Percentiles rank a stretch among this genome's conserved stretches.
phyloP scores from a whole-genome alignment of 1,140 invertebrate genomes.

The Dendrolimus kikuchii region DNA sequence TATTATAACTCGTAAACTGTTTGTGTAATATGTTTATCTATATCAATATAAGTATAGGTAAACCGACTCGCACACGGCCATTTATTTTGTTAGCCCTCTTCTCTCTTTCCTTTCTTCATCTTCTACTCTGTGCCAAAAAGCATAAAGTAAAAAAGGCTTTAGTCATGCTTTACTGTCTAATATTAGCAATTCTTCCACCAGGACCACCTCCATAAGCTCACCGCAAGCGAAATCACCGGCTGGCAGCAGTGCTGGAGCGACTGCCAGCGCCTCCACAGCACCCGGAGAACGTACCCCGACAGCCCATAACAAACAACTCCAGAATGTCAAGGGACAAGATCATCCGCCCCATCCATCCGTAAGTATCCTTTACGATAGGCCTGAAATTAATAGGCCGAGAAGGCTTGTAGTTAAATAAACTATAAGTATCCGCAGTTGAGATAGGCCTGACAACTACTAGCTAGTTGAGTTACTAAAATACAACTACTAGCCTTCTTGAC shows the following conservation, averaged over 20 bases:
- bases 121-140: too few relatives aligned
- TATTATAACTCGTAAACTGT: too few relatives aligned
- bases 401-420: too few relatives aligned
- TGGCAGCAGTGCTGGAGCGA: constrained; percentile 75
- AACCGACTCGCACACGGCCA: too few relatives aligned
- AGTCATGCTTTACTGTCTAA: background rate
- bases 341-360: constrained; percentile 81
- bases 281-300: constrained; percentile 77
- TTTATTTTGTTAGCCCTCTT: too few relatives aligned
- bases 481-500: too few relatives aligned
- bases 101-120: too few relatives aligned
- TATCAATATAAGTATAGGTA: too few relatives aligned
- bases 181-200: constrained; percentile 15
- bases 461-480: too few relatives aligned
- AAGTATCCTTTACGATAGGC: constrained; percentile 44
- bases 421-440: too few relatives aligned
- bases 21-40: too few relatives aligned
- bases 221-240: constrained; percentile 81
- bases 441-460: too few relatives aligned
- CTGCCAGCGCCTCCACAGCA: constrained; percentile 70
- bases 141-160: background rate
- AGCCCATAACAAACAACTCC: constrained; percentile 79
- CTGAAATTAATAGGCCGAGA: background rate
- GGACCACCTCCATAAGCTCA: constrained; percentile 78
- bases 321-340: constrained; percentile 81